A percentile compares a stretch with the other conserved stretches of the same genome.
Evolutionary conservation across 2,888 invertebrate species (phyloP).

Genomic region (Polymixis flavicincta): DNA sequence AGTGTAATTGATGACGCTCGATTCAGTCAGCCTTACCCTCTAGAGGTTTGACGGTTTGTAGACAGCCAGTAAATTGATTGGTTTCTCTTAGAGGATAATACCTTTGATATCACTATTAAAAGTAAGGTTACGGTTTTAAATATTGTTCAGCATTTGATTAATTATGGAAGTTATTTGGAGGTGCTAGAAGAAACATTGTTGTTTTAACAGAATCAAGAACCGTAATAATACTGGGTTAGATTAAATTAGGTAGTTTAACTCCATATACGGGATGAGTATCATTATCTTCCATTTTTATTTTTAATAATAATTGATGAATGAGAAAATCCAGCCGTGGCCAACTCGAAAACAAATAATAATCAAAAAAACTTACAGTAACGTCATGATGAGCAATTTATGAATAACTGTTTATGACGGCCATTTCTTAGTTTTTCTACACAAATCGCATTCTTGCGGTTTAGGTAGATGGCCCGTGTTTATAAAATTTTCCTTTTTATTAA

Average conservation of each 20-base stretch:
- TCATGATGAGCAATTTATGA: constrained; percentile 2
- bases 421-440: neutral
- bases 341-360: too few species aligned
- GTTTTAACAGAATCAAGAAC: neutral
- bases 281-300: too few species aligned
- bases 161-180: neutral
- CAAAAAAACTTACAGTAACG: too few species aligned
- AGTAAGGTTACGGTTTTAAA: neutral
- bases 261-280: neutral
- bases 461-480: too few species aligned
- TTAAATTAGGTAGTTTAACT: neutral
- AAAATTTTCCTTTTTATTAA: neutral
- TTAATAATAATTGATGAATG: too few species aligned
- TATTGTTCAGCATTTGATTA: neutral
- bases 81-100: constrained; percentile 20
- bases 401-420: neutral
- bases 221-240: neutral
- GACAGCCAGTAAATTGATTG: constrained; percentile 42
- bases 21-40: constrained; percentile 24
- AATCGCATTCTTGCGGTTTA: neutral
- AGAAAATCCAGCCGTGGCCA: too few species aligned
- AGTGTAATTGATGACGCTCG: constrained; percentile 29
- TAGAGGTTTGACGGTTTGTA: constrained; percentile 20
- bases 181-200: neutral
- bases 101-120: neutral